These are phyloP conservation scores for Anser cygnoides DNA, from an alignment of 2,113 vertebrate genomes.

Conservation along the genomic window DNA sequence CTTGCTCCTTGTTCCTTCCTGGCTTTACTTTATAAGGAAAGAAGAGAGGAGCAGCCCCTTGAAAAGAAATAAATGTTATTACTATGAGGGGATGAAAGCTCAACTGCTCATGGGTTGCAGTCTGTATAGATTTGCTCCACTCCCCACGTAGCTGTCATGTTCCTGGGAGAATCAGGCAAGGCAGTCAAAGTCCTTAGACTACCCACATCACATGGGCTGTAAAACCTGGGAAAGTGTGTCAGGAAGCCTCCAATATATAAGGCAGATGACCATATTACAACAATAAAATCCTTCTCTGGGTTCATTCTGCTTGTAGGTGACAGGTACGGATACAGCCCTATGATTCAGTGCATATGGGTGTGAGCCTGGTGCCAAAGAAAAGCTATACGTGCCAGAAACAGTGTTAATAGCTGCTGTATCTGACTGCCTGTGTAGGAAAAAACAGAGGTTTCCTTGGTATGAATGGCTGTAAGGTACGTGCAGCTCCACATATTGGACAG, in stretches of 20 bases:
- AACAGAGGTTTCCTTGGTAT: background rate
- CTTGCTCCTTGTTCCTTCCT: slow-evolving; percentile 39
- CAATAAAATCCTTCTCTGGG: background rate
- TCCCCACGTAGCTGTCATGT: background rate
- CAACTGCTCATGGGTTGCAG: background rate
- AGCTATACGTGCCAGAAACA: background rate
- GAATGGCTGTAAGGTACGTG: background rate
- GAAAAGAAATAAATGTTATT: slow-evolving; percentile 57
- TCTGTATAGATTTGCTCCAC: background rate
- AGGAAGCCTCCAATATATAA: background rate
- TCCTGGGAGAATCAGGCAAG: background rate
- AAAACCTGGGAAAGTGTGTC: background rate
- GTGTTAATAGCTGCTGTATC: background rate
- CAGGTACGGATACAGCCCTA: accelerated
- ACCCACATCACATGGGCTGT: background rate
- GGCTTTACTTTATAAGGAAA: slow-evolving; percentile 77
- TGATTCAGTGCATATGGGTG: background rate
- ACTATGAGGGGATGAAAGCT: background rate
- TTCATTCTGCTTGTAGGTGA: background rate
- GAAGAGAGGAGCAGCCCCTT: slow-evolving; percentile 18
- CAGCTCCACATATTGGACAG: background rate
- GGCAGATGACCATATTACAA: background rate
- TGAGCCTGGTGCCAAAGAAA: background rate
- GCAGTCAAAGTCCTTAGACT: slow-evolving; percentile 1
- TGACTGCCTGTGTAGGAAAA: background rate